These are phyloP conservation scores for Cottus gobio DNA, from an alignment of 2,113 vertebrate genomes.

Conservation along the genomic window DNA sequence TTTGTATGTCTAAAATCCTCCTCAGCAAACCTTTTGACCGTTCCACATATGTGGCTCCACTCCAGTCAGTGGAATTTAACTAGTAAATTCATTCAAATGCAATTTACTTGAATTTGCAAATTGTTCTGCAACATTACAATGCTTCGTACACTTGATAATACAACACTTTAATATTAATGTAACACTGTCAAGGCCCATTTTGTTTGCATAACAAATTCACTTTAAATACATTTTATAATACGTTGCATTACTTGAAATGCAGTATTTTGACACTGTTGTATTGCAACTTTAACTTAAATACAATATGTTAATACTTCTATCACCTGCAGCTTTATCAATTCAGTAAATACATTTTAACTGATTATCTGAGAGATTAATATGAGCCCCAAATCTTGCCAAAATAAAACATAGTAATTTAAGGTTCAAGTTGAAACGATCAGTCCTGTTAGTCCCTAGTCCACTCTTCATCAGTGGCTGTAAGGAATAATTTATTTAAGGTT, in stretches of 20 bases:
- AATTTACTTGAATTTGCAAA: background rate
- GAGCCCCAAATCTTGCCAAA: background rate
- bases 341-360: background rate
- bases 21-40: background rate
- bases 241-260: background rate
- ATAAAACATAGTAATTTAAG: background rate
- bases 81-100: background rate
- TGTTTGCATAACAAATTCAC: background rate
- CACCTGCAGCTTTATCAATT: background rate
- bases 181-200: background rate
- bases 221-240: background rate
- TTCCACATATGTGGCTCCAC: background rate
- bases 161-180: background rate
- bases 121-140: background rate
- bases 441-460: background rate
- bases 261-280: background rate
- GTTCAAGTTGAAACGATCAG: background rate
- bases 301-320: background rate
- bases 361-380: background rate
- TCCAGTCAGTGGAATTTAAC: background rate
- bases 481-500: conserved; percentile 45
- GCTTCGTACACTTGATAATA: background rate
- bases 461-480: conserved; percentile 3
- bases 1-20: background rate
- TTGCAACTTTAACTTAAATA: background rate